Percentiles rank a stretch among this genome's conserved stretches.
These are phyloP conservation scores for Metopolophium dirhodum DNA, from an alignment of 1,140 invertebrate genomes.

Conservation along the genomic window DNA sequence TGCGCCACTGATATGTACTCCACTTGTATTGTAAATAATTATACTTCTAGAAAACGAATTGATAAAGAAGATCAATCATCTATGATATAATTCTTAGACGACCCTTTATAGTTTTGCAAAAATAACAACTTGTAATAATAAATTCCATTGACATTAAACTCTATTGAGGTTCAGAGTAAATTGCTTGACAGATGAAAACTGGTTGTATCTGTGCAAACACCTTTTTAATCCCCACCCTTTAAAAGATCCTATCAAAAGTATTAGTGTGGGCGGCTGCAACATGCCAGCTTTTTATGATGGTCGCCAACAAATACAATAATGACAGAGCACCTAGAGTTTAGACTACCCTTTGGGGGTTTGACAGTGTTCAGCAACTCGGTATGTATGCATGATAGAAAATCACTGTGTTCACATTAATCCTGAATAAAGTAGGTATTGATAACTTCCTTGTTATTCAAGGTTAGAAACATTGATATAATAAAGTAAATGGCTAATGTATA, in stretches of 20 bases:
- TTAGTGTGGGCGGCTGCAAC: too few species aligned
- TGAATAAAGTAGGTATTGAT: not conserved
- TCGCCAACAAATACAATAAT: not conserved
- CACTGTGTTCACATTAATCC: not conserved
- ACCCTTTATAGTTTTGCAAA: not conserved
- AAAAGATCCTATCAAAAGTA: not conserved
- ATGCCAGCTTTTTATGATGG: not conserved
- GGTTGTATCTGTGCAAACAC: not conserved
- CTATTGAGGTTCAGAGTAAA: not conserved
- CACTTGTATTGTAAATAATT: too few species aligned
- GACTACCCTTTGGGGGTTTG: not conserved
- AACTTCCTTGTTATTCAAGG: conserved; percentile 38
- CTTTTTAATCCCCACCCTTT: not conserved
- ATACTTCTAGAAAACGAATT: too few species aligned
- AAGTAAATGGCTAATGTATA: not conserved
- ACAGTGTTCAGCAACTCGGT: not conserved
- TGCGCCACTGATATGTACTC: too few species aligned
- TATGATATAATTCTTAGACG: too few species aligned
- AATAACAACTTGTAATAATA: not conserved
- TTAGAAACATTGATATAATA: not conserved
- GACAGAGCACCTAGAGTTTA: not conserved
- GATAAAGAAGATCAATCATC: too few species aligned
- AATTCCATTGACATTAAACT: not conserved
- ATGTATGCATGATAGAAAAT: not conserved
- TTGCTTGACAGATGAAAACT: not conserved